Conservation (phyloP, 2,113 vertebrate species). For the Corynorhinus townsendii region DNA sequence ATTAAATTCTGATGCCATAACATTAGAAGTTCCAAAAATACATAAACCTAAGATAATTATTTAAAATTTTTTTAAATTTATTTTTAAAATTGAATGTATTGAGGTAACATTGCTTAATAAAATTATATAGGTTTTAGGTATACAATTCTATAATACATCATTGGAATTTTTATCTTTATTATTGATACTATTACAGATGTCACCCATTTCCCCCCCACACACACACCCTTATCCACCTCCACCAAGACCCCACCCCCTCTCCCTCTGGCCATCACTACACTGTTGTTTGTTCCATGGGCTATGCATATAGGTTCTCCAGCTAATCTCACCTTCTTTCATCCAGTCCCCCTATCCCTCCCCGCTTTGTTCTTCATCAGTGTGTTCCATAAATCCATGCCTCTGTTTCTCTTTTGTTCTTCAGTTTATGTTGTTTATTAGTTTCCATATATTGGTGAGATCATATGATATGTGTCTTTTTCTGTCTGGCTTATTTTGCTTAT, state of each 20-base stretch:
- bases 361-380: background rate
- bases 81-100: background rate
- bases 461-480: background rate
- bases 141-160: background rate
- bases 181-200: background rate
- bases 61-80: background rate
- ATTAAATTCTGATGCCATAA: constrained; percentile 34
- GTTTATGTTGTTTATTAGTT: background rate
- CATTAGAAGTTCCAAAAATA: constrained; percentile 24
- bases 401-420: background rate
- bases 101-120: background rate
- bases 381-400: background rate
- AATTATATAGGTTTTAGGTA: background rate
- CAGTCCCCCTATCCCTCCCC: background rate
- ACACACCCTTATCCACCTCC: background rate
- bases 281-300: background rate
- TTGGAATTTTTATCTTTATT: background rate
- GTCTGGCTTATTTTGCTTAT: background rate
- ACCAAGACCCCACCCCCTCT: too few species aligned
- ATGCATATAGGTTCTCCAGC: background rate
- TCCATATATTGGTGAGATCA: background rate
- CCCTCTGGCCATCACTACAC: background rate
- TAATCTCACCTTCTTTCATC: background rate
- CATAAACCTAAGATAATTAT: background rate
- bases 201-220: background rate